phyloP scores from a whole-genome alignment of 2,888 invertebrate species.

The Allygus modestus region DNA sequence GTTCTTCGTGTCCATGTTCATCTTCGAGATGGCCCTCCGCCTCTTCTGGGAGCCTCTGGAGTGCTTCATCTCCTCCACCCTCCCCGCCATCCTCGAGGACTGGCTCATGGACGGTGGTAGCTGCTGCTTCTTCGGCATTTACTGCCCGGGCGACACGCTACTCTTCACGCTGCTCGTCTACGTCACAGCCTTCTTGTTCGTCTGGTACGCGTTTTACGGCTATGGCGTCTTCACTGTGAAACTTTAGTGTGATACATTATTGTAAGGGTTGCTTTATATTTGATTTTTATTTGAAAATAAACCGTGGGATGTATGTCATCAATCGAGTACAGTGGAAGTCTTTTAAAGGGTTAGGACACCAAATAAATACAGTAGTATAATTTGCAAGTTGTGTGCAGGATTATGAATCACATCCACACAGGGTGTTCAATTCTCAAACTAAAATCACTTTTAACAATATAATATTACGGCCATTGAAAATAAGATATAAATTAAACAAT shows the following conservation, averaged over 20 bases:
- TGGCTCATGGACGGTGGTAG: neutral
- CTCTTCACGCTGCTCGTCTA: slow-evolving; percentile 20
- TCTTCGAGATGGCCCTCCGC: slow-evolving; percentile 40
- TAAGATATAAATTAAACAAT: too few relatives aligned
- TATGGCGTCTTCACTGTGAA: slow-evolving; percentile 15
- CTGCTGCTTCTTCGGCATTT: slow-evolving; percentile 3
- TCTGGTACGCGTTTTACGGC: slow-evolving; percentile 36
- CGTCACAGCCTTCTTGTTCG: neutral
- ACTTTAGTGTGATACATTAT: neutral
- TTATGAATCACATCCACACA: too few relatives aligned
- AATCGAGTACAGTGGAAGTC: too few relatives aligned
- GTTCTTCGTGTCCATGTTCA: slow-evolving; percentile 42
- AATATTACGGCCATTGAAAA: too few relatives aligned
- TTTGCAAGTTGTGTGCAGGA: too few relatives aligned
- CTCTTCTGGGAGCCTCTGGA: slow-evolving; percentile 54
- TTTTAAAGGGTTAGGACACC: too few relatives aligned
- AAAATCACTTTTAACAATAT: too few relatives aligned
- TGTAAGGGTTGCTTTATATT: neutral
- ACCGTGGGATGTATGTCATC: neutral
- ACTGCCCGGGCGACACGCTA: slow-evolving; percentile 21
- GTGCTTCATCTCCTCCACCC: slow-evolving; percentile 34
- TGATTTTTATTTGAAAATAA: neutral
- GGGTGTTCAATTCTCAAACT: too few relatives aligned
- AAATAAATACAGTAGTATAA: too few relatives aligned
- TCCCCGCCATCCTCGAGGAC: neutral